These are phyloP conservation scores for Microctenopoma steveboyesi DNA, from an alignment of 2,797 vertebrate species.

Conservation along the genomic window DNA sequence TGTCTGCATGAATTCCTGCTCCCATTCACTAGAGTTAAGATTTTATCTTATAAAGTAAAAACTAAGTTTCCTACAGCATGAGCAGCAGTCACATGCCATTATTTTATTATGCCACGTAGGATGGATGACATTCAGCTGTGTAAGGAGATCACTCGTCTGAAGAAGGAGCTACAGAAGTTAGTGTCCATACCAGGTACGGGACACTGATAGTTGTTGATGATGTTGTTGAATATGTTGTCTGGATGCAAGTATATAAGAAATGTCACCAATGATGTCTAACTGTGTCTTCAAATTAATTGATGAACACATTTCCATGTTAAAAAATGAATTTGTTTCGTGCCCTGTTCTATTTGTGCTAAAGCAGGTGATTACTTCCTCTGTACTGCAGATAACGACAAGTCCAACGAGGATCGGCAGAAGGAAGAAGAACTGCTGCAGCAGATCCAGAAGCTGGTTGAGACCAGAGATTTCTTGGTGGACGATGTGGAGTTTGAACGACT, in stretches of 20 bases:
- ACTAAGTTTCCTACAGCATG: neutral
- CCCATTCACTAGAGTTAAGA: slow-evolving; percentile 2
- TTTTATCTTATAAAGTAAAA: neutral
- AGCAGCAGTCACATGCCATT: neutral
- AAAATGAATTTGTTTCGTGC: too few relatives aligned
- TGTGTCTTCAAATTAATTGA: neutral
- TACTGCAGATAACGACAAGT: slow-evolving; percentile 87
- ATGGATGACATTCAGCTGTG: slow-evolving; percentile 95
- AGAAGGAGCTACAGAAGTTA: slow-evolving; percentile 88
- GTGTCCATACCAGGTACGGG: slow-evolving; percentile 85
- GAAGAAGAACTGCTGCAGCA: slow-evolving; percentile 90
- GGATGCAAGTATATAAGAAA: too few relatives aligned
- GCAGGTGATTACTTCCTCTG: neutral
- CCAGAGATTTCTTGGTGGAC: slow-evolving; percentile 91
- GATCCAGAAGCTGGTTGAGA: slow-evolving; percentile 93
- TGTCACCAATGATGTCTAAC: too few relatives aligned
- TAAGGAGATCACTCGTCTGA: slow-evolving; percentile 89
- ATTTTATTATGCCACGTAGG: slow-evolving; percentile 72
- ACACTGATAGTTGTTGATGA: neutral
- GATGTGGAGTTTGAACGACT: slow-evolving; percentile 93
- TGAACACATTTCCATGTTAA: neutral
- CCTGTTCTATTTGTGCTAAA: neutral
- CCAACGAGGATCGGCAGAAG: slow-evolving; percentile 83
- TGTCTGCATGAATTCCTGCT: slow-evolving; percentile 25
- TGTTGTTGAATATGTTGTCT: too few relatives aligned